A percentile compares a stretch with the other conserved stretches of the same genome.
phyloP scores from a whole-genome alignment of 2,113 vertebrate species.

The Bujurquina vittata region DNA sequence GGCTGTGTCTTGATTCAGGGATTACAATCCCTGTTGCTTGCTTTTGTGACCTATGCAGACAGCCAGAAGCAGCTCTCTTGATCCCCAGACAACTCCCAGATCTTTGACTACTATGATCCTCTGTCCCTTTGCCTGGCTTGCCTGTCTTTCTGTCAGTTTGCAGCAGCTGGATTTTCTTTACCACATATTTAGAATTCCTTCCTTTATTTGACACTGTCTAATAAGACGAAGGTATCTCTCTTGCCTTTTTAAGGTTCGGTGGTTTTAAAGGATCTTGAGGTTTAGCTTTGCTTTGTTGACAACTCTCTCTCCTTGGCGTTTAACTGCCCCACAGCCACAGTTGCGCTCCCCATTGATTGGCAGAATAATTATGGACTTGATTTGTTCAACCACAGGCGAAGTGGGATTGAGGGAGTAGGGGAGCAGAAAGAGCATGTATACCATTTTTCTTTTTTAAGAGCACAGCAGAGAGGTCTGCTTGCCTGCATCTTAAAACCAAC shows the following conservation, averaged over 20 bases:
- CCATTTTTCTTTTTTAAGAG: slow-evolving; percentile 52
- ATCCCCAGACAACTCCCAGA: slow-evolving; percentile 53
- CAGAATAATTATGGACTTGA: slow-evolving; percentile 81
- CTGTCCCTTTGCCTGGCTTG: slow-evolving; percentile 16
- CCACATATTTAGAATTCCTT: slow-evolving; percentile 35
- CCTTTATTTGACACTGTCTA: slow-evolving; percentile 51
- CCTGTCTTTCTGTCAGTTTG: slow-evolving; percentile 9
- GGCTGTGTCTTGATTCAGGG: slow-evolving; percentile 57
- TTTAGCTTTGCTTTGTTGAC: slow-evolving; percentile 66
- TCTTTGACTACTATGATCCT: slow-evolving; percentile 37
- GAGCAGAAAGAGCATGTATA: slow-evolving; percentile 61
- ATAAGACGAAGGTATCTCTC: slow-evolving; percentile 57
- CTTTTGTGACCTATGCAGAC: slow-evolving; percentile 49
- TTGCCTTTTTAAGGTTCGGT: slow-evolving; percentile 54
- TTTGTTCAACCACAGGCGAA: slow-evolving; percentile 69
- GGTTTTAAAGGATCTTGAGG: slow-evolving; percentile 56
- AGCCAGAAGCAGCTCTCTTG: slow-evolving; percentile 63
- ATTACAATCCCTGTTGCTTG: slow-evolving; percentile 60
- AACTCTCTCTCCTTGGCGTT: slow-evolving; percentile 50
- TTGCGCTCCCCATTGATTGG: slow-evolving; percentile 74
- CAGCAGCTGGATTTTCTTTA: slow-evolving; percentile 40
- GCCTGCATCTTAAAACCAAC: slow-evolving; percentile 45
- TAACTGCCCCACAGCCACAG: slow-evolving; percentile 69
- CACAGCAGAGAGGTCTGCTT: slow-evolving; percentile 35
- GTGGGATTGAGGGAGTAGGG: slow-evolving; percentile 68